Percentiles rank a stretch among this genome's conserved stretches.
Evolutionary conservation across 2,113 vertebrate genomes (phyloP).

Genomic region (Pseudopodoces humilis): DNA sequence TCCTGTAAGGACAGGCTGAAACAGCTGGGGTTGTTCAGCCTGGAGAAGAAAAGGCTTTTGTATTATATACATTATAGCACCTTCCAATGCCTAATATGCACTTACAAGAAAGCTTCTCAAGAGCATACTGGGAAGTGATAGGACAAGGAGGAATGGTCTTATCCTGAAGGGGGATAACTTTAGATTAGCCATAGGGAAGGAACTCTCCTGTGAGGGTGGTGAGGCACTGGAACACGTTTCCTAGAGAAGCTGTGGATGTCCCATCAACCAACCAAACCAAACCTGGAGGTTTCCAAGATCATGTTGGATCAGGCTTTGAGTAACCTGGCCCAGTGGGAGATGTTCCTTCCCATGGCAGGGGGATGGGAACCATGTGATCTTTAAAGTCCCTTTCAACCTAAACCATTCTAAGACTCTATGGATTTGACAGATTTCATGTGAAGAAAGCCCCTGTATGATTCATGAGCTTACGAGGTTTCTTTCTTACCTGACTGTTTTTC

Average conservation of each 20-base stretch:
- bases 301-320: not conserved
- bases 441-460: not conserved
- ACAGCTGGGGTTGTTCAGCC: not conserved
- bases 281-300: not conserved
- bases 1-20: not conserved
- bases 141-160: not conserved
- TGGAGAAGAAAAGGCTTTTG: not conserved
- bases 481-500: not conserved
- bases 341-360: not conserved
- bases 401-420: not conserved
- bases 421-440: not conserved
- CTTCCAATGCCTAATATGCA: not conserved
- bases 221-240: not conserved
- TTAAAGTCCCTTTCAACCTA: not conserved
- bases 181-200: not conserved
- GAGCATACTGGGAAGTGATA: not conserved
- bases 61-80: not conserved
- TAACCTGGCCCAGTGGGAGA: not conserved
- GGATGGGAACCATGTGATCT: rapidly evolving
- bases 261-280: too few relatives aligned
- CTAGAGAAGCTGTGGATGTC: not conserved
- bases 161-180: not conserved
- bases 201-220: not conserved
- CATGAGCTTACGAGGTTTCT: not conserved
- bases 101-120: not conserved